A percentile compares a stretch with the other conserved stretches of the same genome.
Evolutionary conservation across 92 coral and sea anemone genomes (phyloP).

Genomic region (Muricea muricata): DNA sequence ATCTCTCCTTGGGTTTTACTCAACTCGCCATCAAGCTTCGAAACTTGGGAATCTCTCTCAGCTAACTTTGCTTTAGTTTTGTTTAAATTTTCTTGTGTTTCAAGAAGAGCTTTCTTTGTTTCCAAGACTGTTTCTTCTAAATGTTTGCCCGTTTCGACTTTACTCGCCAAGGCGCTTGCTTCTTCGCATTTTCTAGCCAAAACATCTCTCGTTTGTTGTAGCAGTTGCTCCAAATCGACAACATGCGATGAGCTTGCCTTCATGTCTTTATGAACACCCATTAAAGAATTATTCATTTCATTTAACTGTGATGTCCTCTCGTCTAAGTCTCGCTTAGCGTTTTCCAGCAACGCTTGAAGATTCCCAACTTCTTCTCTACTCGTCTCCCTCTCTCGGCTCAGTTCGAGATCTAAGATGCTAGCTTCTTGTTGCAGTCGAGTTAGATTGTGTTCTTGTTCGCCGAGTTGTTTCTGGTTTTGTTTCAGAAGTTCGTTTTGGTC

Average conservation of each 20-base stretch:
- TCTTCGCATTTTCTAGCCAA: conserved; percentile 70
- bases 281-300: conserved; percentile 79
- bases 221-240: conserved; percentile 89
- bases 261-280: conserved; percentile 94
- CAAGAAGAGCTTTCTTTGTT: conserved; percentile 63
- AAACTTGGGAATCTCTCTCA: neutral
- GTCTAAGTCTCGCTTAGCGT: conserved; percentile 78
- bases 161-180: conserved; percentile 59
- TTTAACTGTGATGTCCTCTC: conserved; percentile 81
- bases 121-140: conserved; percentile 81
- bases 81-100: conserved; percentile 72
- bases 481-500: conserved; percentile 80
- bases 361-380: conserved; percentile 75
- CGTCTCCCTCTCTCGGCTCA: conserved; percentile 80
- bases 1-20: conserved; percentile 79
- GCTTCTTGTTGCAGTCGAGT: conserved; percentile 88
- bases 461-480: conserved; percentile 76
- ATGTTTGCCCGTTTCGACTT: conserved; percentile 81
- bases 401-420: conserved; percentile 78
- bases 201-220: conserved; percentile 84
- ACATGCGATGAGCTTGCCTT: conserved; percentile 86
- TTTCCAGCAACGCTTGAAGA: conserved; percentile 70
- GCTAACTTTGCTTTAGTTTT: neutral
- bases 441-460: conserved; percentile 79
- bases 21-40: conserved; percentile 32